Percentiles rank a stretch among this genome's conserved stretches.
phyloP scores from a whole-genome alignment of 2,113 vertebrate species.

The Erythrocercus mccallii region DNA sequence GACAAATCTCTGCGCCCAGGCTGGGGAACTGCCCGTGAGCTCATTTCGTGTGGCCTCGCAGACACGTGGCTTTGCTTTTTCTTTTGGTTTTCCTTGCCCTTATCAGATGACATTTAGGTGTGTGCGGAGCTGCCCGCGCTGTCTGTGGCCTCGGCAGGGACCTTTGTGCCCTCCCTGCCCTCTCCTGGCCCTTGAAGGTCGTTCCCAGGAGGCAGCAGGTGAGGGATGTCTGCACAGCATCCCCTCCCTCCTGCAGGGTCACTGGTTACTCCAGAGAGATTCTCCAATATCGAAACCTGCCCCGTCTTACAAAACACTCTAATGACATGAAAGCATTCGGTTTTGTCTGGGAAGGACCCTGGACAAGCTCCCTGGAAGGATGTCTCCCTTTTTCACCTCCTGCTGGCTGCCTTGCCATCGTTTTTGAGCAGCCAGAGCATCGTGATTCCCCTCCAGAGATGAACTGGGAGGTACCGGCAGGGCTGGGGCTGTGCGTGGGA shows the following conservation, averaged over 20 bases:
- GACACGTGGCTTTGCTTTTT: rapidly evolving
- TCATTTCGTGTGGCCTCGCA: neutral
- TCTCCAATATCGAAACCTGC: neutral
- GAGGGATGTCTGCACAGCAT: neutral
- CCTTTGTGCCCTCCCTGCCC: neutral
- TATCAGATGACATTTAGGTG: neutral
- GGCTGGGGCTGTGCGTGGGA: rapidly evolving
- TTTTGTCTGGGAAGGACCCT: neutral
- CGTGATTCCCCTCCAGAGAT: neutral
- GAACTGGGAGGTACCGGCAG: rapidly evolving
- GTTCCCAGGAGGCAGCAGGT: neutral
- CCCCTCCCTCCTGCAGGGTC: neutral
- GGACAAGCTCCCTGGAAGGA: neutral
- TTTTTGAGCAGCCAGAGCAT: neutral
- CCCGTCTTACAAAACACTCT: neutral
- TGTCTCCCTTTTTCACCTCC: neutral
- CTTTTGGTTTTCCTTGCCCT: neutral
- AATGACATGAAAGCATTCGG: neutral
- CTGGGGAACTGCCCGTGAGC: neutral
- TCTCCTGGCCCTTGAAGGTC: neutral
- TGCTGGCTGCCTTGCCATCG: neutral
- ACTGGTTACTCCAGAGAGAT: neutral
- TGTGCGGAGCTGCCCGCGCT: neutral
- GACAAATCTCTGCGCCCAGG: neutral
- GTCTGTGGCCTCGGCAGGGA: neutral